Evolutionary conservation across 37 sponge, comb jelly and placozoan species (phyloP), one percentile per base, ranked within the genome.

Genomic region (Eunapius fragilis): DNA sequence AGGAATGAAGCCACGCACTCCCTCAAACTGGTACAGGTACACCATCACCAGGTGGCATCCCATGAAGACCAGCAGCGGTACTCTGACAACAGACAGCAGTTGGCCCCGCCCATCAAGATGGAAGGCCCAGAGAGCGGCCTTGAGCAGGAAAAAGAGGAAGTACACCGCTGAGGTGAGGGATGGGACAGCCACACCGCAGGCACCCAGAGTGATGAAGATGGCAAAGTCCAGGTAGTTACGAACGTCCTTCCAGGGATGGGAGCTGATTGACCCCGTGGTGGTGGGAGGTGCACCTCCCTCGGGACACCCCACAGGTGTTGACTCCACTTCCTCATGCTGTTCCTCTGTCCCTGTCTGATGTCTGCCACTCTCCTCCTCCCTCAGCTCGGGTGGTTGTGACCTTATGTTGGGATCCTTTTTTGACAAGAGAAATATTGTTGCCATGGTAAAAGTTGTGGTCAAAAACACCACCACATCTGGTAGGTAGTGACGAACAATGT

Each of bases 21-120:
- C 48, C n/a, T 87, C 72, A 45, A 96, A 88, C 87, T 96, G 96
- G 74, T 88, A 96, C 36, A 96, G 79, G 77, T 96, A 84, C 47
- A 96, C 74, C 25, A 83, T 38, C 14, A 96, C 37, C 28, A 96
- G 80, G 79, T 96, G 96, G 24, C 89, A 33, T 23, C 84, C 81
- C 10, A 84, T 22, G 71, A 88, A 93, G 75, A 90, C 24, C 37
- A 88, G 47, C 6, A 83, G 71, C 0, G 87, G 19, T 19, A 72
- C 36, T 69, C 85, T 67, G 9, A 93, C 32, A 19, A 50, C 78
- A 30, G 85, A 45, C 13, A 81, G 34, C n/a, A 36, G 31, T 30
- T 10, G 50, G 30, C 30, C 58, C 50, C 26, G 1, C 27, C 72
- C 31, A 5, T 6, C 30, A 30, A 84, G 25, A 33, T 90, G 88